Base-by-base conservation (phyloP, 2,113 vertebrate genomes). In the Boulengeromyrus knoepffleri region DNA sequence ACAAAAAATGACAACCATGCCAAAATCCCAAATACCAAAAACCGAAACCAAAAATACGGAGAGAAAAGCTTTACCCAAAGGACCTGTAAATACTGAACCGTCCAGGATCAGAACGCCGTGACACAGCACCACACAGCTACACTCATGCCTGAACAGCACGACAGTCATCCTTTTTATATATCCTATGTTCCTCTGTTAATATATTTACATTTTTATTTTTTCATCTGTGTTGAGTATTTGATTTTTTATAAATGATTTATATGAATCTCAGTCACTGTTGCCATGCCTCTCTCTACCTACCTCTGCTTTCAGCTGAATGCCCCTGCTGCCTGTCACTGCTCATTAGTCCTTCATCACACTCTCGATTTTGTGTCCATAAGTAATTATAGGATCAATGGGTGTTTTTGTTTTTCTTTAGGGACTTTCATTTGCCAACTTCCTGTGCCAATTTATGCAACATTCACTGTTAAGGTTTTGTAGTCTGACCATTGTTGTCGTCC, bases 51-150 rank as follows among this genome's bases (percentile, higher is more conserved):
- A 96, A 96, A 96, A 96, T 96, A 95, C 93, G 95, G 96, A 96
- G 95, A 95, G 95, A 96, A 96, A 96, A 96, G 96, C 96, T 96
- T 96, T 96, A 96, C 96, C 95, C 95, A 94, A 96, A 95, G 95
- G 96, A 96, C 94, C 92, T 96, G 96, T 96, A 96, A 93, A 96
- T 96, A 96, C 92, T 94, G 94, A 95, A 93, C 94, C 95, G 94
- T 95, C 95, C 95, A 96, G 95, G 95, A 95, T 94, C 95, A 95
- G 95, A 91, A 31, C 31, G 2, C 5, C 6, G 19, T 21, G 12
- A 89, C n/a, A 66, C 62, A 47, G 46, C 66, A 80, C 88, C 27
- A 80, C 88, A 77, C 88, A 85, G 36, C 36, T 17, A 42, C 74
- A 56, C 47, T 39, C 50, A 85, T 19, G 50, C 39, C 77, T n/a